Evolutionary conservation across 2,888 invertebrate genomes (phyloP), one percentile per base, ranked within the genome.

Genomic region (Heliconius ismenius): DNA sequence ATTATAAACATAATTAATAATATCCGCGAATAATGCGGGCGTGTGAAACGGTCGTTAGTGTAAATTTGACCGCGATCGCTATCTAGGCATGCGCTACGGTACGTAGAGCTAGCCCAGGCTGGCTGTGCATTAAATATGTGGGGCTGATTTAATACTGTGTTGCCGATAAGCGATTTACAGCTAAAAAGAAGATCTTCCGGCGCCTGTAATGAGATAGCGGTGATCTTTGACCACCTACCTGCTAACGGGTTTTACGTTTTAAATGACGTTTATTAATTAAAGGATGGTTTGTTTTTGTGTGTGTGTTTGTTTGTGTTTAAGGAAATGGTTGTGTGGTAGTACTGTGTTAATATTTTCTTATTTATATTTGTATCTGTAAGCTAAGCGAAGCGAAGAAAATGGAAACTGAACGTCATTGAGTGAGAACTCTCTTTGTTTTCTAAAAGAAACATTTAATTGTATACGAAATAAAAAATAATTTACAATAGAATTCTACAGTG

Each of bases 1-100:
- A 49, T 49, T 49, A 18, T 49, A 18, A 49, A 49, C 7, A 80
- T 78, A 80, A 78, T 78, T 80, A 80, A 77, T 78, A 78, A 80
- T 76, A 79, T 49, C 7, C 75, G 65, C 78, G 79, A 77, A 79
- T 81, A 80, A 83, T 81, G 80, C 79, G 80, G 83, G 83, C 86
- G 86, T 83, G 83, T 82, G 83, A 83, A 83, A 77, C 75, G 75
- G 83, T 82, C 84, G 84, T 90, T 89, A 90, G 89, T 87, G 90
- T 90, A 89, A 85, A 89, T 86, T 85, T 85, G 83, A 83, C 81
- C 83, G 84, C 83, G 89, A 90, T 91, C 84, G 83, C 83, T 90
- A 91, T 90, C 90, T 36, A 32, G 76, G 77, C 75, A 79, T 84
- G 79, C 79, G 82, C 82, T 81, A 67, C 67, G 67, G 13, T 67